Base-by-base conservation (phyloP, 2,113 vertebrate genomes). In the Cairina moschata region DNA sequence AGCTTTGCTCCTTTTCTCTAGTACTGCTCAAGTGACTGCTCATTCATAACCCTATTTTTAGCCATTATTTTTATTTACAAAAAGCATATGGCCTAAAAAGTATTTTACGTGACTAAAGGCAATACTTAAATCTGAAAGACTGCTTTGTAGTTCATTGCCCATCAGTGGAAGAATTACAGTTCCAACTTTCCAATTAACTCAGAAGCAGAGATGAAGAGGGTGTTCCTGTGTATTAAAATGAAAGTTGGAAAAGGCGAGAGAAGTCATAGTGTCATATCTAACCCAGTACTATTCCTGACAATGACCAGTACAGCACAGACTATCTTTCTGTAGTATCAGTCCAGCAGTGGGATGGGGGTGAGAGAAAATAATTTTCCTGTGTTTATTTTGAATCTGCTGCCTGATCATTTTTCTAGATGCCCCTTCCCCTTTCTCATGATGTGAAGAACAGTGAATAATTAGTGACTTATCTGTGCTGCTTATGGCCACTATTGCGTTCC, bases 21-120 rank as follows among this genome's bases (percentile, higher is more conserved):
- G 26, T 56, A 23, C n/a, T 86, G 20, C 44, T 87, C 52, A 67
- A 65, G 76, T 86, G 1, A 84, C 78, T 95, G 89, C 54, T 92
- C 88, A 38, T 78, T 96, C 54, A 69, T 88, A 91, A 90, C 78
- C 62, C 68, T 94, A 11, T 18, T 71, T 96, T 94, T 93, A 90
- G 81, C 67, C 76, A 80, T 83, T 86, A 62, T 97, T 94, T 83
- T 91, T 50, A 55, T 94, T 96, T 75, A 83, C 66, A 83, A 84
- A 92, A 88, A 73, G 54, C 36, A 95, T 26, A 62, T 38, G 25
- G 26, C 23, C 90, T 91, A 77, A 77, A 78, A 46, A 88, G 32
- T 88, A 36, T 69, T 66, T 91, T 46, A 67, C 28, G 68, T 93
- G 89, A 95, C 94, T 91, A 92, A 96, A 96, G 96, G 40, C 88